phyloP scores from a whole-genome alignment of 2,888 invertebrate species.

The Odontocolon sp. region DNA sequence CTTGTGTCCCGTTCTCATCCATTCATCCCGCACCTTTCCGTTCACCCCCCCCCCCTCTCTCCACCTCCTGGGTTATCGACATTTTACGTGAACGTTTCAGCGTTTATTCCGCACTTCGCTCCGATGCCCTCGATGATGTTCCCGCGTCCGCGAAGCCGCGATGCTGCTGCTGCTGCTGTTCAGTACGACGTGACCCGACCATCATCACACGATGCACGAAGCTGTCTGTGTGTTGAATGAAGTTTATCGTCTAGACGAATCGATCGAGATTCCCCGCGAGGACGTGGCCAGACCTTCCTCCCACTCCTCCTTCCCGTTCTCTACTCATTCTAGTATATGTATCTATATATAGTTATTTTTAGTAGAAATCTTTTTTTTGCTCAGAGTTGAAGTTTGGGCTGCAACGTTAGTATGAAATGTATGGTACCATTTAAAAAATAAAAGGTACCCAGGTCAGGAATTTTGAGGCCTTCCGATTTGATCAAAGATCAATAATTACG shows the following conservation, averaged over 20 bases:
- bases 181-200: slow-evolving; percentile 11
- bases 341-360: too few species aligned
- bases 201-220: slow-evolving; percentile 13
- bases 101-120: slow-evolving; percentile 64
- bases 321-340: too few species aligned
- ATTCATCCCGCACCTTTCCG: slow-evolving; percentile 62
- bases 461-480: too few species aligned
- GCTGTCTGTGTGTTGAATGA: slow-evolving; percentile 36
- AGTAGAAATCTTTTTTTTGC: too few species aligned
- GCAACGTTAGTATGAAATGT: too few species aligned
- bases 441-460: too few species aligned
- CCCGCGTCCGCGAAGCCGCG: background rate
- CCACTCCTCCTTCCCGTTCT: too few species aligned
- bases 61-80: slow-evolving; percentile 66
- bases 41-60: slow-evolving; percentile 27
- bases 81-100: slow-evolving; percentile 65
- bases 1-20: slow-evolving; percentile 60
- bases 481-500: too few species aligned
- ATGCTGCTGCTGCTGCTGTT: background rate
- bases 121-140: slow-evolving; percentile 8
- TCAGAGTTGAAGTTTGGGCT: too few species aligned
- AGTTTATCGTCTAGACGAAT: slow-evolving; percentile 64
- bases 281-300: slow-evolving; percentile 17
- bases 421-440: too few species aligned
- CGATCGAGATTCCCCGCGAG: slow-evolving; percentile 60